These are phyloP conservation scores for Podotricha telesiphe DNA, from an alignment of 2,888 invertebrate genomes.

Conservation along the genomic window DNA sequence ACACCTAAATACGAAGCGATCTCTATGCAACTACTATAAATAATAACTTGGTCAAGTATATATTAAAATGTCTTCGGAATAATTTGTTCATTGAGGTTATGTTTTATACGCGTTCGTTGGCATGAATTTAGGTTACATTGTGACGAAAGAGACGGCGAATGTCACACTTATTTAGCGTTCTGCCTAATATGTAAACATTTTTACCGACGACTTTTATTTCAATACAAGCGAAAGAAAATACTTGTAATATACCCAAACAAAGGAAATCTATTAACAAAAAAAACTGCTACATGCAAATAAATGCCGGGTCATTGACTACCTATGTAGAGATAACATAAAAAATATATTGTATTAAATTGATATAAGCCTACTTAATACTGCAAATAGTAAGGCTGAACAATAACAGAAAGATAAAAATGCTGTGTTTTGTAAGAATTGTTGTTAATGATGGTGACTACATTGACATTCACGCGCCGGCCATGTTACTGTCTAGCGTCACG, in stretches of 20 bases:
- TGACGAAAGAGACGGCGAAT: slow-evolving; percentile 53
- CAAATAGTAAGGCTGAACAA: slow-evolving; percentile 32
- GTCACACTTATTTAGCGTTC: slow-evolving; percentile 16
- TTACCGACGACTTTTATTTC: neutral
- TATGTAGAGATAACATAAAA: slow-evolving; percentile 39
- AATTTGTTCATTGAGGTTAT: slow-evolving; percentile 38
- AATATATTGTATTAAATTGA: slow-evolving; percentile 14
- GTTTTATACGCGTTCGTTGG: slow-evolving; percentile 47
- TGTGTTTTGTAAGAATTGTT: slow-evolving; percentile 56
- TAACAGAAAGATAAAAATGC: slow-evolving; percentile 38
- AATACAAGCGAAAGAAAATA: neutral
- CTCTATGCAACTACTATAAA: slow-evolving; percentile 29
- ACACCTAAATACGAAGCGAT: slow-evolving; percentile 25
- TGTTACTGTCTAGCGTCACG: slow-evolving; percentile 80
- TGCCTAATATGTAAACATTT: slow-evolving; percentile 33
- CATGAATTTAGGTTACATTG: slow-evolving; percentile 57
- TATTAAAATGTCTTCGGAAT: slow-evolving; percentile 15
- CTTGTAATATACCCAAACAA: slow-evolving; percentile 55
- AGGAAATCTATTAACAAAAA: slow-evolving; percentile 60
- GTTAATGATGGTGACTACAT: slow-evolving; percentile 53
- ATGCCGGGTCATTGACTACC: slow-evolving; percentile 79
- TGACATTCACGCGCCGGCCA: slow-evolving; percentile 72
- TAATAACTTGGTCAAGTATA: slow-evolving; percentile 29
- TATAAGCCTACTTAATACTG: slow-evolving; percentile 5
- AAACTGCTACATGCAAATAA: slow-evolving; percentile 72